Base-by-base conservation (phyloP, 2,797 vertebrate genomes). In the Clarias laeviceps region DNA sequence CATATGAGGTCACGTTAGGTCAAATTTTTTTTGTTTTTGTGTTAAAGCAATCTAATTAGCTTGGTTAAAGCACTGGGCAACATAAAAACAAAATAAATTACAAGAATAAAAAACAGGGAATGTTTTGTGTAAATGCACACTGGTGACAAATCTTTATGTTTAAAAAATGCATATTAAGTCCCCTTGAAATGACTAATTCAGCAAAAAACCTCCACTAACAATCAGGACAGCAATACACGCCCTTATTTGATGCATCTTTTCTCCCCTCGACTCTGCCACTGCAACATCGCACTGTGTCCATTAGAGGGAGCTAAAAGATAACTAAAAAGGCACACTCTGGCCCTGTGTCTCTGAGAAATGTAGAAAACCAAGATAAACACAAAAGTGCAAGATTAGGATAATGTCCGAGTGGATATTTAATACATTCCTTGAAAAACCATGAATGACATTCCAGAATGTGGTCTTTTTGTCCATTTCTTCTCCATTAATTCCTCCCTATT, bases 231-330 rank as follows among this genome's bases (percentile, higher is more conserved):
- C 3, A 69, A 15, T n/a, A 5, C 40, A 50, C 3, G 69, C 45
- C n/a, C 2, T 27, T 5, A 73, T 27, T 40, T 27, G 15, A 22
- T 22, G 22, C 8, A 37, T 54, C 3, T 69, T 5, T 50, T 80
- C 14, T 80, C 45, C 45, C 45, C 45, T 45, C 9, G 45, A 1
- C 45, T 45, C 45, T 59, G 80, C 12, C 76, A 29, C 11, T 89
- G 88, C 69, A 87, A 79, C 34, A 82, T 20, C 17, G 22, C 14
- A 69, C 66, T 40, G 83, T 62, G 56, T 73, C 82, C 88, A 84
- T 68, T 69, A 86, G 88, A 62, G 37, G 62, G 74, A 50, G 74
- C n/a, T 64, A n/a, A 24, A 82, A 14, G 66, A 27, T 87, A 34
- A 50, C 34, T 69, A 32, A 20, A 70, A 4, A 15, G 45, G 54